Base-by-base conservation (phyloP, 2,797 vertebrate genomes). In the Tenualosa ilisha region DNA sequence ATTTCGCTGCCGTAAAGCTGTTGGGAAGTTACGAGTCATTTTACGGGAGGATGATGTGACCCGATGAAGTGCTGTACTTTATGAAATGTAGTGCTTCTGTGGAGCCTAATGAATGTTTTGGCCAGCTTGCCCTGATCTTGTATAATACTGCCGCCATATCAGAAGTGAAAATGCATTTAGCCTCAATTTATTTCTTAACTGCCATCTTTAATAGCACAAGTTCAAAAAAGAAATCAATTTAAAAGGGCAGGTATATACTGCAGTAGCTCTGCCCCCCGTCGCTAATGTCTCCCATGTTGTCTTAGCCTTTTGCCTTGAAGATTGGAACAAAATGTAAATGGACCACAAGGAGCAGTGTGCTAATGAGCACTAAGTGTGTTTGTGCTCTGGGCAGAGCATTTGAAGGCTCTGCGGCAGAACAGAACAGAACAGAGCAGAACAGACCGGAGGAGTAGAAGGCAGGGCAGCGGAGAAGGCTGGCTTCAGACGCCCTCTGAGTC, bases 1-100 rank as follows among this genome's bases (percentile, higher is more conserved):
- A 26, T 17, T 12, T 68, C 51, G 24, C 49, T 75, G 61, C 49
- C 6, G 40, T 79, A 79, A 79, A 79, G 37, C 72, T 79, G 72
- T n/a, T 46, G 6, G 5, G 72, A 46, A 83, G 31, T 53, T 24
- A 37, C 61, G 61, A 86, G 51, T 86, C 82, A 59, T 86, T 83
- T 56, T 82, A 82, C 59, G 40, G 31, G 72, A 56, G 31, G 65
- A 54, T 22, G 56, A 46, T 53, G 59, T 56, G 50, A 75, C 81
- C 81, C 56, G 54, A 59, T 79, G 72, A 61, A 75, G 50, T 79
- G 13, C 12, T 75, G 31, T 50, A 49, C 85, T 59, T 59, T 82
- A 79, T 83, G 68, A 82, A 83, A 82, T 83, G 72, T 59, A 75
- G 24, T 63, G 83, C 93, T 84, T 46, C 68, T 49, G 43, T 91